Conservation (phyloP, 2,797 vertebrate species). For the Yasuhikotakia modesta region DNA sequence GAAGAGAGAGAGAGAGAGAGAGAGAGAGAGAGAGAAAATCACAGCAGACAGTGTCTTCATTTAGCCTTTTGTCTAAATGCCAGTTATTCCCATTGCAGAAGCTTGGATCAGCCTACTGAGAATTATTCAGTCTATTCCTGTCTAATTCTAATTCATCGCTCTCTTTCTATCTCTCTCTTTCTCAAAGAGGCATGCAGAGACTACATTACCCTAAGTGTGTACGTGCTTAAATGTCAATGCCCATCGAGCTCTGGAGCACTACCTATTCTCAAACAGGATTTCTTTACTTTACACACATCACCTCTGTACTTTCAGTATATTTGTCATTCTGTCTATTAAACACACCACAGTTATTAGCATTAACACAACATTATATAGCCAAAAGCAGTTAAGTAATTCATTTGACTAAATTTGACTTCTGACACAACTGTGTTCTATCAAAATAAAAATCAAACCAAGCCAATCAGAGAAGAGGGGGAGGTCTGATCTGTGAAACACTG, state of each 20-base stretch:
- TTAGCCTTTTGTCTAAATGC: slow-evolving; percentile 52
- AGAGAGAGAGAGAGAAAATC: slow-evolving; percentile 16
- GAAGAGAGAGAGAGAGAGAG: slow-evolving; percentile 8
- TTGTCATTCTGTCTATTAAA: not conserved
- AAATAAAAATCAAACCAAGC: too few relatives aligned
- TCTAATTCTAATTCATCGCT: slow-evolving; percentile 42
- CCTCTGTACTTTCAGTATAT: not conserved
- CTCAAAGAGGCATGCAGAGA: slow-evolving; percentile 39
- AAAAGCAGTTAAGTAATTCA: too few relatives aligned
- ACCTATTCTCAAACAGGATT: slow-evolving; percentile 26
- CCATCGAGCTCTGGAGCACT: slow-evolving; percentile 22
- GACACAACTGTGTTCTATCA: too few relatives aligned
- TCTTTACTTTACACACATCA: not conserved
- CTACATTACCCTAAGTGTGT: slow-evolving; percentile 22
- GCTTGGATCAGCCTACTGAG: slow-evolving; percentile 28
- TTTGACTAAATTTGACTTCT: too few relatives aligned
- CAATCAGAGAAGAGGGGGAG: too few relatives aligned
- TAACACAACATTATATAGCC: not conserved
- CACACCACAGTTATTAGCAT: not conserved
- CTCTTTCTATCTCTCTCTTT: slow-evolving; percentile 35
- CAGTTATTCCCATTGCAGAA: slow-evolving; percentile 64
- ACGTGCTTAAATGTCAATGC: slow-evolving; percentile 51
- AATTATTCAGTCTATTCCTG: slow-evolving; percentile 39
- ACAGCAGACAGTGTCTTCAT: slow-evolving; percentile 47
- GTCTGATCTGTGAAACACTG: too few relatives aligned